Percentiles rank a stretch among this genome's conserved stretches.
Evolutionary conservation across 2,113 vertebrate genomes (phyloP).

Genomic region (Cygnus buccinator): DNA sequence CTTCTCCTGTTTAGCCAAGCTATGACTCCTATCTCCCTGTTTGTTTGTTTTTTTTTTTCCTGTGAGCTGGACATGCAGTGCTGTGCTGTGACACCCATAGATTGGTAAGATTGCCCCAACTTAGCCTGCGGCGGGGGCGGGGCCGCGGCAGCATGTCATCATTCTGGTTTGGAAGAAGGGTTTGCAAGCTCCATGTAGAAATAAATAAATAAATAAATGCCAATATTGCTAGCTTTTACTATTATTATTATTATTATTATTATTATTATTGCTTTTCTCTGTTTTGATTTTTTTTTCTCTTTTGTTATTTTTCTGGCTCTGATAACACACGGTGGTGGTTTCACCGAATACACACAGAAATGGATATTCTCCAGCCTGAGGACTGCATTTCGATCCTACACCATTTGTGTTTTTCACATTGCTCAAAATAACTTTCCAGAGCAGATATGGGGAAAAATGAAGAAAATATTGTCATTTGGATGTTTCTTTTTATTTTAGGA

Average conservation of each 20-base stretch:
- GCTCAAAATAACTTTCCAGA: not conserved
- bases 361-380: not conserved
- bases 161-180: not conserved
- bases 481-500: not conserved
- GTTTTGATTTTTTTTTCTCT: not conserved
- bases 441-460: not conserved
- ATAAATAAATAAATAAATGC: too few species aligned
- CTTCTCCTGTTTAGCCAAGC: not conserved
- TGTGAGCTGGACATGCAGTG: not conserved
- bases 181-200: too few species aligned
- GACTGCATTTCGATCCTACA: not conserved
- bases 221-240: not conserved
- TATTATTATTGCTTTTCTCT: not conserved
- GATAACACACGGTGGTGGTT: not conserved
- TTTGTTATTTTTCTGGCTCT: not conserved
- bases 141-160: not conserved
- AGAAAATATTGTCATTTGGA: slow-evolving; percentile 1
- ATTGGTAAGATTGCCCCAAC: not conserved
- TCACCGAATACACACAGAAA: not conserved
- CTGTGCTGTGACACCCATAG: not conserved
- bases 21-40: not conserved
- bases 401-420: not conserved
- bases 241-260: not conserved
- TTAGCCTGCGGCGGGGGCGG: not conserved
- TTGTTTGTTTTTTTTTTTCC: not conserved